Conservation (phyloP, 2,888 invertebrate species). For the Dorcus hopei region DNA sequence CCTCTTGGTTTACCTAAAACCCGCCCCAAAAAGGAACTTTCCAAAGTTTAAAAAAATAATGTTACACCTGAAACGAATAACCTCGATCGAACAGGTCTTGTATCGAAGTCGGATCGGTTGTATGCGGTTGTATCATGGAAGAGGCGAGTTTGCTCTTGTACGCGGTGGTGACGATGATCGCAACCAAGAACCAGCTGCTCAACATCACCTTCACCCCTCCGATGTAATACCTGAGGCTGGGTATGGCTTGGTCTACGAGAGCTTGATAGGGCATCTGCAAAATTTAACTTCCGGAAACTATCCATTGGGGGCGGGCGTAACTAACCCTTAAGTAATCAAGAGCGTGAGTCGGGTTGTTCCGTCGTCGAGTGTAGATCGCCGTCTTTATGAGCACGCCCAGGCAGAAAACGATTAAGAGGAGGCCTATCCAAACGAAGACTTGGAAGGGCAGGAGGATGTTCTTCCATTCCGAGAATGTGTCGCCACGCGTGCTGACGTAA, state of each 20-base stretch:
- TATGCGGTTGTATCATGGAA: slow-evolving; percentile 26
- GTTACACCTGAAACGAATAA: slow-evolving; percentile 11
- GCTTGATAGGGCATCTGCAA: slow-evolving; percentile 10
- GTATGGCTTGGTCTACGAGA: slow-evolving; percentile 11
- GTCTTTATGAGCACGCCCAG: not conserved
- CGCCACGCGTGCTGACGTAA: not conserved
- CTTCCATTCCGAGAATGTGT: not conserved
- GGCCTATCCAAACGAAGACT: not conserved
- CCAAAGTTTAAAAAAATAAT: not conserved
- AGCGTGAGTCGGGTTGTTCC: no score
- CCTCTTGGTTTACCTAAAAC: slow-evolving; percentile 14
- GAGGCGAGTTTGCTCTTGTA: slow-evolving; percentile 33
- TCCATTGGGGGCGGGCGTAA: no score
- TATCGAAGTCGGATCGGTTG: slow-evolving; percentile 23
- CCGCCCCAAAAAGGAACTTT: no score
- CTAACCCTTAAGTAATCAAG: no score
- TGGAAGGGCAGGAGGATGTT: not conserved
- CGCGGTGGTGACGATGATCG: slow-evolving; percentile 25
- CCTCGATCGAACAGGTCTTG: slow-evolving; percentile 13
- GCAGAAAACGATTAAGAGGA: not conserved
- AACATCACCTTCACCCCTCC: slow-evolving; percentile 9
- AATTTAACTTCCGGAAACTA: not conserved
- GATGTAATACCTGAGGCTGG: slow-evolving; percentile 4
- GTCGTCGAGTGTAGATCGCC: not conserved
- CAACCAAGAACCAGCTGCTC: slow-evolving; percentile 18